Evolutionary conservation across 2,888 invertebrate genomes (phyloP).

Genomic region (Bruchidius siliquastri): DNA sequence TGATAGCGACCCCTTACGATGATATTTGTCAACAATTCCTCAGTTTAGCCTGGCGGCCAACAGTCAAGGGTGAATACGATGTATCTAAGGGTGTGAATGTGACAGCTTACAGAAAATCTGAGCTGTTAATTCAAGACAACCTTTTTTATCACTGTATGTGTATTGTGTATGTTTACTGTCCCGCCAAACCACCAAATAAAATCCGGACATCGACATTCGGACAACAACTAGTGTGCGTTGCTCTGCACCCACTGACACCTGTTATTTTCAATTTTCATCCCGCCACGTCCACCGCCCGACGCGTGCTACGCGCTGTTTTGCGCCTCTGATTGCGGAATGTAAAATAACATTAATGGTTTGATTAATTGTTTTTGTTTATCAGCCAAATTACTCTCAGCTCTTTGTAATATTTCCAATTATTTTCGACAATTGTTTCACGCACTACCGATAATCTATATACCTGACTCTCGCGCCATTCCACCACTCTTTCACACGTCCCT

Average conservation of each 20-base stretch:
- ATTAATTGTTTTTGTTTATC: constrained; percentile 48
- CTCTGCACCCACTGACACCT: constrained; percentile 36
- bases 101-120: too few species aligned
- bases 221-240: constrained; percentile 5
- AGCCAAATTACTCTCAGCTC: constrained; percentile 39
- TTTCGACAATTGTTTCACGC: constrained; percentile 34
- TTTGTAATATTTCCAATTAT: constrained; percentile 43
- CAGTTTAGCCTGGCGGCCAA: too few species aligned
- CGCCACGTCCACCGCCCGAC: background rate
- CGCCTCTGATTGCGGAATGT: constrained; percentile 41
- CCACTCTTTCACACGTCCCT: background rate
- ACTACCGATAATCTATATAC: constrained; percentile 18
- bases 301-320: constrained; percentile 34
- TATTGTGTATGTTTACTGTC: too few species aligned
- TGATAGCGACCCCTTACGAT: too few species aligned
- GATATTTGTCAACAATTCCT: too few species aligned
- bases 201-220: background rate
- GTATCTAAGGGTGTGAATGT: too few species aligned
- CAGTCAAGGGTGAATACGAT: too few species aligned
- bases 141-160: too few species aligned
- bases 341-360: constrained; percentile 45
- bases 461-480: background rate
- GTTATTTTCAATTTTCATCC: constrained; percentile 46
- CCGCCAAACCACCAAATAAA: background rate
- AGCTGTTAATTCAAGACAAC: too few species aligned